Base-by-base conservation (phyloP, 2,797 vertebrate genomes). In the Enteromius radiatus region DNA sequence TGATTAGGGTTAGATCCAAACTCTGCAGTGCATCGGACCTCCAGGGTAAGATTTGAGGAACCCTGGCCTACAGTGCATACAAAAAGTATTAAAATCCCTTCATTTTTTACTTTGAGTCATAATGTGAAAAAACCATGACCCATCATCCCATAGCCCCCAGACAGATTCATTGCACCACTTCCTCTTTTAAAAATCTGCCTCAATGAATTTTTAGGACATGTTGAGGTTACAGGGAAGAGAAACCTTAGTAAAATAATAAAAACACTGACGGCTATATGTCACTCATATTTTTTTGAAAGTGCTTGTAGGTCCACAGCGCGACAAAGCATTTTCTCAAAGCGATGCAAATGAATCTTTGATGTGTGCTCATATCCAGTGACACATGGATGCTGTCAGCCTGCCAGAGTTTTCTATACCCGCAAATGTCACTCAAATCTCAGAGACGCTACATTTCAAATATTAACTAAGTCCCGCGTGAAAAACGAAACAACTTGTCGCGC, bases 191-290 rank as follows among this genome's bases (percentile, higher is more conserved):
- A 73, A 73, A n/a, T 23, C 33, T 17, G 14, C 33, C 73, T 59
- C 36, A 36, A 10, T 28, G 0, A 28, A 12, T 61, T 43, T 61
- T 43, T 76, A 43, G 36, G 56, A 28, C 54, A 76, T 26, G 10
- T 7, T 21, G 38, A 28, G 23, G 17, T 63, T 63, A 63, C 33
- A 9, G 33, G 33, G 11, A 41, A 21, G 19, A 38, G 67, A 43
- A 76, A 45, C 41, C 74, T 31, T 23, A 1, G 9, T 61, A 28
- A 76, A 63, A 76, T 59, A 59, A 56, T 56, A 45, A 76, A 61
- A 28, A 43, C 56, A 45, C 28, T 36, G 28, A 31, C 3, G 23
- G 36, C 38, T 26, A 76, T 63, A 76, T 63, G 74, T 9, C 56
- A 31, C 54, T 45, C 56, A 21, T 45, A 45, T 76, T 14, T 45